Percentiles rank a stretch among this genome's conserved stretches.
phyloP scores from a whole-genome alignment of 2,113 vertebrate genomes.

The Procavia capensis region DNA sequence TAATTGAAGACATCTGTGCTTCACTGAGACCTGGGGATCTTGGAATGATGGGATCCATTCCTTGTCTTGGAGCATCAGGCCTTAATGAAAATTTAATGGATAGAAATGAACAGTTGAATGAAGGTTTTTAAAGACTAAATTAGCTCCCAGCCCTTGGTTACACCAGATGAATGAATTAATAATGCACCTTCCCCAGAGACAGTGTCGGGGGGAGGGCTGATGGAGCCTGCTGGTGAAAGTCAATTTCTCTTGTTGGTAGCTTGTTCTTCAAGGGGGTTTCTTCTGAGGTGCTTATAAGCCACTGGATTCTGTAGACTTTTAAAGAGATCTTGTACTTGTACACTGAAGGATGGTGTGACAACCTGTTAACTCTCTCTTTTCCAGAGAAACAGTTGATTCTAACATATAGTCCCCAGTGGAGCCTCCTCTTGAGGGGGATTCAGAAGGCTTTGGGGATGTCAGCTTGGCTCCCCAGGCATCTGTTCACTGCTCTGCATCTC shows the following conservation, averaged over 20 bases:
- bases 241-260: neutral
- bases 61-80: neutral
- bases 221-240: rapidly evolving
- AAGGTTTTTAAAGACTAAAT: neutral
- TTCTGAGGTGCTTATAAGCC: neutral
- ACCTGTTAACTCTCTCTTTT: neutral
- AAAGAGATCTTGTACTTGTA: neutral
- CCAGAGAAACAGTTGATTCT: rapidly evolving
- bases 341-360: rapidly evolving
- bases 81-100: neutral
- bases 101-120: neutral
- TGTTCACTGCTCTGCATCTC: neutral
- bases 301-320: neutral
- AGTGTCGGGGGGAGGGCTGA: neutral
- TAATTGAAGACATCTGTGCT: neutral
- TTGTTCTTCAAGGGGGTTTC: neutral
- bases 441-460: neutral
- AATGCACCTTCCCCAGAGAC: neutral
- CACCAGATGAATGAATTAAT: neutral
- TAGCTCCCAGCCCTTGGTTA: neutral
- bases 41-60: neutral
- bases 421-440: neutral
- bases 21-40: too few relatives aligned
- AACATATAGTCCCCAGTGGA: rapidly evolving
- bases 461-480: rapidly evolving